Evolutionary conservation across 2,113 vertebrate genomes (phyloP).

Genomic region (Ophiodon elongatus): DNA sequence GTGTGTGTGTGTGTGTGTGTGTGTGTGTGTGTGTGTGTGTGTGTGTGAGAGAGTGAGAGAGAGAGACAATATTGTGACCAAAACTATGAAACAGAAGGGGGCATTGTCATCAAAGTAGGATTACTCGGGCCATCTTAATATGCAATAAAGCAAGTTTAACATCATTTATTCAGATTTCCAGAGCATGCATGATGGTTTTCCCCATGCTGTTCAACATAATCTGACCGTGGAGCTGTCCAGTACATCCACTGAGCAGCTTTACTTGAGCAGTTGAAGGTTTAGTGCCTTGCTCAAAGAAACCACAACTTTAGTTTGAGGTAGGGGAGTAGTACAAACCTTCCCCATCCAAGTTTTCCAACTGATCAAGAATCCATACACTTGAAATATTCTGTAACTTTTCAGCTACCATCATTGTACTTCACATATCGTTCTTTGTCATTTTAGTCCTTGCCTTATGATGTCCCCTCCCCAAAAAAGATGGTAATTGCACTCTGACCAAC

Average conservation of each 20-base stretch:
- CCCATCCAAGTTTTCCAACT: not conserved
- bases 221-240: not conserved
- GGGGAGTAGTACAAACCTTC: slow-evolving; percentile 4
- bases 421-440: not conserved
- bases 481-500: slow-evolving; percentile 25
- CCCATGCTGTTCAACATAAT: slow-evolving; percentile 5
- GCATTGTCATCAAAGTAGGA: not conserved
- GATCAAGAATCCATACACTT: slow-evolving; percentile 25
- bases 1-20: not conserved
- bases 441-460: not conserved
- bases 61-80: not conserved
- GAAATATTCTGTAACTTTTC: slow-evolving; percentile 35
- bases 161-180: slow-evolving; percentile 21
- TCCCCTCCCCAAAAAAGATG: not conserved
- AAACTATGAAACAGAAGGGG: not conserved
- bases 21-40: no score
- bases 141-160: slow-evolving; percentile 35
- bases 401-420: not conserved
- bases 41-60: no score
- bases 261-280: slow-evolving; percentile 28
- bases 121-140: not conserved
- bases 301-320: not conserved
- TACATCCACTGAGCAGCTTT: slow-evolving; percentile 16
- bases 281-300: slow-evolving; percentile 70
- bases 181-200: not conserved